Base-by-base conservation (phyloP, 2,888 invertebrate genomes). In the Ecliptopera silaceata region DNA sequence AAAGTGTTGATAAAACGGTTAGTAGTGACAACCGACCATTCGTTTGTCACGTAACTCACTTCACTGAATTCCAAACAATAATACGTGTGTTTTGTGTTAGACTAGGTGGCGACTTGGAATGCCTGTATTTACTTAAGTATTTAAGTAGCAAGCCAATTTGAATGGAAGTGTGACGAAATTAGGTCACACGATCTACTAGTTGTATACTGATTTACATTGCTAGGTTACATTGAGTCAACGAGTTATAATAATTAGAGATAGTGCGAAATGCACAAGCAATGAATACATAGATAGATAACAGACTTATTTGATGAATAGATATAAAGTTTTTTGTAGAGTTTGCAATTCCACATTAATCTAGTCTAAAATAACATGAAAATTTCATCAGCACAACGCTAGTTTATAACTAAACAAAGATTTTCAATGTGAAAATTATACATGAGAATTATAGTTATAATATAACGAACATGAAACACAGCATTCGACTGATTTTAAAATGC, bases 21-120 rank as follows among this genome's bases (percentile, higher is more conserved):
- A 29, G 12, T 17, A n/a, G 12, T 41, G 10, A 12, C 17, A 5
- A 26, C 29, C 13, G 31, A 12, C 17, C 29, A 36, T 18, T 2
- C 41, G 42, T n/a, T 31, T 75, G 70, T 69, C 68, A 61, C 71
- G 42, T 83, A 82, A 84, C 65, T 83, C 82, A 84, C 65, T 71
- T 66, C 66, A 69, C 80, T 80, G 71, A 76, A 77, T 77, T 71
- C 68, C 66, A 58, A 64, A 70, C 63, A 63, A 61, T 61, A 63
- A 62, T 67, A 36, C 46, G 66, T 70, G 68, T 74, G 63, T 69
- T 52, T 64, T 63, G 34, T 65, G 68, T 72, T 64, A 76, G 77
- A 78, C 74, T 65, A 67, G 66, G 72, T 70, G 69, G 73, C 63
- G 32, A 15, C 36, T 36, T 13, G 4, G 57, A 52, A 63, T 59